Conservation (phyloP, 2,113 vertebrate genomes). For the Hypocryptadius cinnamomeus region DNA sequence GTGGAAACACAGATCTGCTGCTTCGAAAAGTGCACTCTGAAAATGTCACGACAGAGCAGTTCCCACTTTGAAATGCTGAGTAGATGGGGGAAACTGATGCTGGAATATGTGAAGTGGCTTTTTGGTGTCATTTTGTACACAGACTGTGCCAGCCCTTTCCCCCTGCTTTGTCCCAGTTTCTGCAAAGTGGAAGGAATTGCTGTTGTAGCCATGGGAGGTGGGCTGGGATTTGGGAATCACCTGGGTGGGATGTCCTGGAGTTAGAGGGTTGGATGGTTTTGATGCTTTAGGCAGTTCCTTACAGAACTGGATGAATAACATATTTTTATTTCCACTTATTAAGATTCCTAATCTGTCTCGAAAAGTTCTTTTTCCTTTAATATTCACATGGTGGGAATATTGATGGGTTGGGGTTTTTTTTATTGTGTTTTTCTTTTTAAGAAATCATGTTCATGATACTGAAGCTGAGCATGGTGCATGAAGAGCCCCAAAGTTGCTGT, state of each 20-base stretch:
- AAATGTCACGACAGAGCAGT: not conserved
- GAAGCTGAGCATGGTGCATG: not conserved
- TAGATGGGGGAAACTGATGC: not conserved
- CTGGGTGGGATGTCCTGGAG: not conserved
- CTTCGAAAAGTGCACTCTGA: not conserved
- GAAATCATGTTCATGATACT: not conserved
- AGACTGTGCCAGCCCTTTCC: no score
- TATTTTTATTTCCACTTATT: not conserved
- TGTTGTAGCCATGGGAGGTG: not conserved
- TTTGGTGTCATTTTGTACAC: not conserved
- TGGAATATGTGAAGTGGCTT: not conserved
- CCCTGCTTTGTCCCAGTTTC: not conserved
- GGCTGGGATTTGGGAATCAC: not conserved
- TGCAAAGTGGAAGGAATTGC: not conserved
- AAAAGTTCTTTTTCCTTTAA: not conserved
- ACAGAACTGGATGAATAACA: not conserved
- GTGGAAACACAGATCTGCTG: not conserved
- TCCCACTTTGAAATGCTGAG: not conserved
- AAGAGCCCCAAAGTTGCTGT: not conserved
- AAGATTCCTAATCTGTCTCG: not conserved
- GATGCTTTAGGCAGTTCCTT: not conserved
- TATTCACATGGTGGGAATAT: not conserved
- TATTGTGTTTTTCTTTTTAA: not conserved
- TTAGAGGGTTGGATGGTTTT: accelerated
- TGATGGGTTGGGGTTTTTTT: not conserved